These are phyloP conservation scores for Cryptoblepharus egeriae DNA, from an alignment of 2,797 vertebrate species.

Conservation along the genomic window DNA sequence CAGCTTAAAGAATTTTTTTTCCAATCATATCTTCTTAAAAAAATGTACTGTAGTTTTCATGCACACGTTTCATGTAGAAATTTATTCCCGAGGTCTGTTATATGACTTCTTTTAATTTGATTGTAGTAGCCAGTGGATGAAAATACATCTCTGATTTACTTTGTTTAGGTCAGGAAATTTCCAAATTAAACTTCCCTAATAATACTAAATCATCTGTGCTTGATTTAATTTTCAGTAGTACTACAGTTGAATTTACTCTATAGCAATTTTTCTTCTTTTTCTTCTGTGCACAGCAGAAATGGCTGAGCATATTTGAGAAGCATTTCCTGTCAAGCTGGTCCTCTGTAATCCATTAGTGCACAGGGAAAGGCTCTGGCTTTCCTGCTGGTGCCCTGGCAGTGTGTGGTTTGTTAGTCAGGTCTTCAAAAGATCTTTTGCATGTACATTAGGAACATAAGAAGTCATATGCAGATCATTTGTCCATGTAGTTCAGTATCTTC, in stretches of 20 bases:
- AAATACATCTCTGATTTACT: conserved; percentile 38
- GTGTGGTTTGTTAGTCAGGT: too few relatives aligned
- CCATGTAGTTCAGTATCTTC: too few relatives aligned
- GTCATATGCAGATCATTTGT: too few relatives aligned
- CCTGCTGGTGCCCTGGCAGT: too few relatives aligned
- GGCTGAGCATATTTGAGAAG: conserved; percentile 4
- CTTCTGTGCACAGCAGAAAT: neutral
- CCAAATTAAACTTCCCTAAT: conserved; percentile 25
- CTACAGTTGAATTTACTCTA: conserved; percentile 27
- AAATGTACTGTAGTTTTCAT: neutral
- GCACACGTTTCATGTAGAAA: neutral
- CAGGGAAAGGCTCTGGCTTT: too few relatives aligned
- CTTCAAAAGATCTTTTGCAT: neutral
- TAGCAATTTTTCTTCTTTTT: neutral
- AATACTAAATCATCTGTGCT: conserved; percentile 39
- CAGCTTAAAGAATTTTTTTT: neutral
- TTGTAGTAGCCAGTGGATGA: conserved; percentile 9
- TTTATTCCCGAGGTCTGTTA: neutral
- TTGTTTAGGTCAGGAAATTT: conserved; percentile 37
- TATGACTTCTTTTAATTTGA: conserved; percentile 15
- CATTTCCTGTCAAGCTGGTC: neutral
- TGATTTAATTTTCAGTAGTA: conserved; percentile 44
- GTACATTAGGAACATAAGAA: neutral
- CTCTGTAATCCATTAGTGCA: too few relatives aligned
- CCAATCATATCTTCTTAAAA: neutral